phyloP scores from a whole-genome alignment of 2,888 invertebrate species.

The Stegana nigrithorax region DNA sequence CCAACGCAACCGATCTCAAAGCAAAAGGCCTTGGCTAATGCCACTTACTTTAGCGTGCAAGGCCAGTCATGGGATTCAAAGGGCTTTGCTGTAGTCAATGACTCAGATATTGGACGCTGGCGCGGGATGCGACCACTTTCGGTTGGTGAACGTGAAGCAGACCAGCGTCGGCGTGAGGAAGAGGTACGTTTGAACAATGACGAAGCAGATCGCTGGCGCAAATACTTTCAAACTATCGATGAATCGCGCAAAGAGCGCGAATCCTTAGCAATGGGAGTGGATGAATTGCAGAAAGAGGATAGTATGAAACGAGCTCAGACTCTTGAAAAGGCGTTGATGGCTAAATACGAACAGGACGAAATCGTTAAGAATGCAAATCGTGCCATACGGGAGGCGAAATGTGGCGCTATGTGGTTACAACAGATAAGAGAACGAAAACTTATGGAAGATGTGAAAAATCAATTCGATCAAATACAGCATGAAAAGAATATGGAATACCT shows the following conservation, averaged over 20 bases:
- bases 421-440: slow-evolving; percentile 82
- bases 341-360: slow-evolving; percentile 71
- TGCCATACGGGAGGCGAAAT: slow-evolving; percentile 77
- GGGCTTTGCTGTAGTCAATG: slow-evolving; percentile 39
- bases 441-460: slow-evolving; percentile 76
- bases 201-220: slow-evolving; percentile 41
- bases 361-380: slow-evolving; percentile 40
- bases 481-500: slow-evolving; percentile 56
- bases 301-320: slow-evolving; percentile 69
- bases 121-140: slow-evolving; percentile 30
- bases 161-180: slow-evolving; percentile 38
- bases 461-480: slow-evolving; percentile 70
- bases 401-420: slow-evolving; percentile 73
- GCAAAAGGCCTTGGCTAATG: too few relatives aligned
- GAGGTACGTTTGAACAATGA: slow-evolving; percentile 33
- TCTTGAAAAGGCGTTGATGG: slow-evolving; percentile 72
- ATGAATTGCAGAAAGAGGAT: slow-evolving; percentile 36
- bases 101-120: slow-evolving; percentile 44
- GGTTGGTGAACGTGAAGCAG: slow-evolving; percentile 38
- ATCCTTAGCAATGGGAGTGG: slow-evolving; percentile 27
- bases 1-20: too few relatives aligned
- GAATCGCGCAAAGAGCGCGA: slow-evolving; percentile 41
- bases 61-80: slow-evolving; percentile 48
- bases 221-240: slow-evolving; percentile 40
- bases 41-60: slow-evolving; percentile 42